Evolutionary conservation across 2,888 invertebrate genomes (phyloP).

Genomic region (Diplolepis rosae): DNA sequence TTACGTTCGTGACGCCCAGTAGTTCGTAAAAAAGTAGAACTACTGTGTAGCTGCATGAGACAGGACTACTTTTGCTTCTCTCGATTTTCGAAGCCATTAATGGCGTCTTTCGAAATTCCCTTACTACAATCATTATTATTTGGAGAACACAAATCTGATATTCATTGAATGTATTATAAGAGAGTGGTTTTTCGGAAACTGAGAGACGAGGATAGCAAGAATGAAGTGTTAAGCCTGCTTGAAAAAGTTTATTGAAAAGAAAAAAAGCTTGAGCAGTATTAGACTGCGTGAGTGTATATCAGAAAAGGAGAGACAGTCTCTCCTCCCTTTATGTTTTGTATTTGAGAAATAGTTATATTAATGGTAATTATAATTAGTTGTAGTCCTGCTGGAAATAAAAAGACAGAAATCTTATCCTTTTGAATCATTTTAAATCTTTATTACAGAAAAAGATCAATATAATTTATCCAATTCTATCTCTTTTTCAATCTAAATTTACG

Average conservation of each 20-base stretch:
- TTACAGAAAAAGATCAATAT: too few relatives aligned
- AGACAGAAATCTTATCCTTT: too few relatives aligned
- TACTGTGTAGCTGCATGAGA: conserved; percentile 26
- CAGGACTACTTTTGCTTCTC: conserved; percentile 24
- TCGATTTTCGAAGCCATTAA: conserved; percentile 7
- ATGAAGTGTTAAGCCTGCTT: conserved; percentile 23
- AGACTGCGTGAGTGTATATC: conserved; percentile 19
- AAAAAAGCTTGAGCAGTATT: conserved; percentile 16
- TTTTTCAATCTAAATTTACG: too few relatives aligned
- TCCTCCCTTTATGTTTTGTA: conserved; percentile 1
- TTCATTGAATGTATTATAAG: neutral
- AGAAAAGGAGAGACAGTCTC: neutral
- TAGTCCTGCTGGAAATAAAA: too few relatives aligned
- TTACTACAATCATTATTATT: neutral
- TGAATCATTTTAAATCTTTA: too few relatives aligned
- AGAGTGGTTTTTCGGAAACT: neutral
- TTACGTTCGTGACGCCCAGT: conserved; percentile 26
- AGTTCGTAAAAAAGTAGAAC: conserved; percentile 28
- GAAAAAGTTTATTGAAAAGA: conserved; percentile 12
- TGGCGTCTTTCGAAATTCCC: neutral
- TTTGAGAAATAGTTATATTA: neutral
- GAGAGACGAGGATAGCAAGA: conserved; percentile 29
- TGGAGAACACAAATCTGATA: neutral
- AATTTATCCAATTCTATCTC: too few relatives aligned
- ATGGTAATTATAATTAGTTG: neutral